Percentiles rank a stretch among this genome's conserved stretches.
Conservation (phyloP, 1,140 invertebrate species). For the Apis cerana region DNA sequence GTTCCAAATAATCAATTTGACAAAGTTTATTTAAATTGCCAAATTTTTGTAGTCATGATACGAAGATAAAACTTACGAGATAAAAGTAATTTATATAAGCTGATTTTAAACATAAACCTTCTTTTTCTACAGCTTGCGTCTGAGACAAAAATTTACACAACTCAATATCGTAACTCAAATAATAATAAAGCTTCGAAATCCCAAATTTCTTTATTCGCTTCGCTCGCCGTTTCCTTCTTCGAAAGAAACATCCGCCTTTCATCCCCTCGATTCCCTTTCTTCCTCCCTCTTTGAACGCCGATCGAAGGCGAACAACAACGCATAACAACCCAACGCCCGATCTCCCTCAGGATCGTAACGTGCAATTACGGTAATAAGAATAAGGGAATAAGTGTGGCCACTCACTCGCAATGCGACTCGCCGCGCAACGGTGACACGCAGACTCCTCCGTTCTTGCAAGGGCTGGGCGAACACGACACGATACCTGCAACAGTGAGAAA, state of each 20-base stretch:
- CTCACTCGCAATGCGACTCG: slow-evolving; percentile 94
- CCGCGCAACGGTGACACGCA: slow-evolving; percentile 87
- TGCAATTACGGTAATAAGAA: slow-evolving; percentile 30
- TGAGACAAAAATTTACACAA: no score
- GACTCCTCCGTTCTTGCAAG: slow-evolving; percentile 90
- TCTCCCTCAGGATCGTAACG: not conserved
- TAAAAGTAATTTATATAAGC: slow-evolving; percentile 74
- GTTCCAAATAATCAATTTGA: no score
- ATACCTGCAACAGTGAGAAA: slow-evolving; percentile 85
- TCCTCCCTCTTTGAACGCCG: slow-evolving; percentile 9
- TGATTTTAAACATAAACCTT: not conserved
- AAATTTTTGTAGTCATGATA: slow-evolving; percentile 32
- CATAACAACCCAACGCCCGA: slow-evolving; percentile 30
- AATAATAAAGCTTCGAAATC: no score
- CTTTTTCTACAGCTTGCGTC: no score
- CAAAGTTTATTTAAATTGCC: no score
- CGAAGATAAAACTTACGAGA: slow-evolving; percentile 69
- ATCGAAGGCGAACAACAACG: slow-evolving; percentile 31
- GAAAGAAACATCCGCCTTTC: slow-evolving; percentile 30
- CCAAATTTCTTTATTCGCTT: not conserved
- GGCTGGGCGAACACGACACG: slow-evolving; percentile 92
- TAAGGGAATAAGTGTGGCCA: slow-evolving; percentile 67
- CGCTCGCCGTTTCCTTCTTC: slow-evolving; percentile 9
- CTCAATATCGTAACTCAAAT: no score
- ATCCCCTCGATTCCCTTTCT: not conserved